These are phyloP conservation scores for Scalopus aquaticus DNA, from an alignment of 2,113 vertebrate species.

Conservation along the genomic window DNA sequence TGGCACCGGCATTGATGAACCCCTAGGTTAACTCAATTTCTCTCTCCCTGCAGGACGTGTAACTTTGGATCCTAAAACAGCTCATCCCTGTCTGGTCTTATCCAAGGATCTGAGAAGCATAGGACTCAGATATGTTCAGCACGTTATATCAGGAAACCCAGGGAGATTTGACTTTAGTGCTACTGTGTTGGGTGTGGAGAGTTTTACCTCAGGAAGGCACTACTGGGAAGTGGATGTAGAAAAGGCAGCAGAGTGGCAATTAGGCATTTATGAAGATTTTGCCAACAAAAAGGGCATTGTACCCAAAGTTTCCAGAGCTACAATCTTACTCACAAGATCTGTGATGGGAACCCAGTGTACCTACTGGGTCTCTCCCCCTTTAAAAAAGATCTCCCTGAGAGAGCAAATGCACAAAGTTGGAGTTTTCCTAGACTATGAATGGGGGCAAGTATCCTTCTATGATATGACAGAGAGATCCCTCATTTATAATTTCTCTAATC, in stretches of 20 bases:
- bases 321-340: slow-evolving; percentile 80
- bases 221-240: slow-evolving; percentile 78
- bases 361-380: slow-evolving; percentile 61
- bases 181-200: slow-evolving; percentile 17
- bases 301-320: slow-evolving; percentile 59
- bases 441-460: slow-evolving; percentile 65
- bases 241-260: slow-evolving; percentile 77
- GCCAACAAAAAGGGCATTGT: slow-evolving; percentile 57
- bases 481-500: slow-evolving; percentile 60
- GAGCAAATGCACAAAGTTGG: slow-evolving; percentile 24
- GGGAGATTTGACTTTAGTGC: slow-evolving; percentile 35
- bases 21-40: neutral
- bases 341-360: slow-evolving; percentile 22
- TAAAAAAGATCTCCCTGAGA: slow-evolving; percentile 22
- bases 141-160: neutral
- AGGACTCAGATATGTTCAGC: neutral
- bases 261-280: slow-evolving; percentile 82
- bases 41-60: slow-evolving; percentile 52
- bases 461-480: slow-evolving; percentile 15
- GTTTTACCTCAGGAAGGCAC: slow-evolving; percentile 69
- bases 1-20: neutral
- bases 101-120: slow-evolving; percentile 68
- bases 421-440: slow-evolving; percentile 56
- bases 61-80: slow-evolving; percentile 71
- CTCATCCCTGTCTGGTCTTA: slow-evolving; percentile 18